Percentiles rank a stretch among this genome's conserved stretches.
Conservation (phyloP, 2,113 vertebrate species). For the Lamprotornis superbus region DNA sequence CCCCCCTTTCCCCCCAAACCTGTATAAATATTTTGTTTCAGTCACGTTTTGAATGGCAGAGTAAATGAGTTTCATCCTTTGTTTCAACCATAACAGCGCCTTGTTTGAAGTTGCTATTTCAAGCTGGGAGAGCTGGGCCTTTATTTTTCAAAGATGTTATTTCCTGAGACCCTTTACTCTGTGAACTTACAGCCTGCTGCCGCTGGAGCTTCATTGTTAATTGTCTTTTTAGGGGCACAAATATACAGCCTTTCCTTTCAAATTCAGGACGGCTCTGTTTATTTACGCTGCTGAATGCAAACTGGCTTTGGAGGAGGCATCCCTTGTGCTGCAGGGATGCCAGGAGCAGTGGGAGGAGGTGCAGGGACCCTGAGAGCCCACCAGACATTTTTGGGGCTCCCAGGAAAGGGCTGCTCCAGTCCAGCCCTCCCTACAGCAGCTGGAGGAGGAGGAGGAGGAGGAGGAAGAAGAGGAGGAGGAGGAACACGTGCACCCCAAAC, state of each 20-base stretch:
- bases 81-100: conserved; percentile 1
- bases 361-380: not conserved
- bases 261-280: not conserved
- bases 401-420: not conserved
- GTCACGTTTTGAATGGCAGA: not conserved
- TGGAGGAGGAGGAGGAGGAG: accelerated
- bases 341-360: not conserved
- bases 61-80: conserved; percentile 37
- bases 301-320: not conserved
- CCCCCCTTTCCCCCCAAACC: not conserved
- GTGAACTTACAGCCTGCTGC: conserved; percentile 4
- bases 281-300: not conserved
- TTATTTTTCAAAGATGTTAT: conserved; percentile 29
- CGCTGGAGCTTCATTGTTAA: conserved; percentile 20
- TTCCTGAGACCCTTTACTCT: conserved; percentile 33
- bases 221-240: conserved; percentile 31
- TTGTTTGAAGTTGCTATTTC: conserved; percentile 47
- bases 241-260: not conserved
- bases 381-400: not conserved
- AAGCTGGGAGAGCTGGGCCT: not conserved
- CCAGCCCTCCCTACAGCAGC: accelerated
- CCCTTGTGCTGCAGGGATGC: not conserved
- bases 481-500: not conserved
- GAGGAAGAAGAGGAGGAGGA: not conserved
- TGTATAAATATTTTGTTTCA: conserved; percentile 50